Evolutionary conservation across 2,888 invertebrate species (phyloP), one percentile per base, ranked within the genome.

Genomic region (Gymnosoma rotundatum): DNA sequence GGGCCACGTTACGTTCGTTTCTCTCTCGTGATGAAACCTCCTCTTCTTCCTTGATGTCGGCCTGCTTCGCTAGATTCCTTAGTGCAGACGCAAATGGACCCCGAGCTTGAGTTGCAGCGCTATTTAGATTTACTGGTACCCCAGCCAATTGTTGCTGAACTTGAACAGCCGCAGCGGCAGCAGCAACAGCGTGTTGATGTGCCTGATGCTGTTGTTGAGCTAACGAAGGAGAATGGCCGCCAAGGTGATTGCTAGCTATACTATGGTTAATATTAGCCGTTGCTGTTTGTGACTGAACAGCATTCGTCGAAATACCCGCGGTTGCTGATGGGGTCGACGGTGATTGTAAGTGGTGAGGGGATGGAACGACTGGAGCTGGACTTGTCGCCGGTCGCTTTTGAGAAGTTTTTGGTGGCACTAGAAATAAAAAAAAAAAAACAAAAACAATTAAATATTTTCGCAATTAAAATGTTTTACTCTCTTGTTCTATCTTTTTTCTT

Each of bases 11-110:
- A 32, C 83, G 78, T 20, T 87, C 87, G 32, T 83, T 87, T 18
- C 91, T 89, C 32, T 91, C 91, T 0, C 90, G 86, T 50, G 86
- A 87, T 9, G 83, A 88, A 48, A 88, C 88, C 38, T 91, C 91
- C 90, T 95, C 95, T 89, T 94, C 95, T 90, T 93, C 93, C 88
- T 95, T 95, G 87, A 95, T 96, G 82, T 96, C 96, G 25, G 97
- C 97, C 92, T 98, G 98, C 93, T 98, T 97, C 86, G 98, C 98
- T 87, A 98, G 94, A 91, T 96, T 97, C 81, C 98, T 94, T 72
- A 98, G 93, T 32, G 98, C 98, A 63, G 98, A 97, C 72, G 98
- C 98, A 93, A 98, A 98, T 81, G 97, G 97, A 32, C 95, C 95
- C 18, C 93, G 92, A 18, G 93, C 94, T 91, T 93, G 93, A 88